phyloP scores from a whole-genome alignment of 2,113 vertebrate genomes.

The Microtus oregoni region DNA sequence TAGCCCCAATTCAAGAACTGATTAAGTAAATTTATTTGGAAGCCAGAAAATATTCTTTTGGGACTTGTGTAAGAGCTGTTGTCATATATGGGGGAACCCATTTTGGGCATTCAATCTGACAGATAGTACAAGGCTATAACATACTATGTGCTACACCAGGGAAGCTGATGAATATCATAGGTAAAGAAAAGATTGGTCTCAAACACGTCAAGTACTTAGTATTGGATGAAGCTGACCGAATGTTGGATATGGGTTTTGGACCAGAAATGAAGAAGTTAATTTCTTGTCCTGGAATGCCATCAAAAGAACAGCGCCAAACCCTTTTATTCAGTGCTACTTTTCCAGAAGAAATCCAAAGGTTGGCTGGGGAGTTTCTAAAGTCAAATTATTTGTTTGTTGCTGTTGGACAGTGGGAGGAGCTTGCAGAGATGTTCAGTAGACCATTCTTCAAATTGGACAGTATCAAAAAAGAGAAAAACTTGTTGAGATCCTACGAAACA shows the following conservation, averaged over 20 bases:
- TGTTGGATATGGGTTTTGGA: constrained; percentile 99
- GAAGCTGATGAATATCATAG: constrained; percentile 93
- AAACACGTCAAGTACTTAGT: constrained; percentile 92
- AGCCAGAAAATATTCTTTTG: constrained; percentile 94
- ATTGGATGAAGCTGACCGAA: constrained; percentile 96
- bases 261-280: constrained; percentile 92
- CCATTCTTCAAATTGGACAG: constrained; percentile 90
- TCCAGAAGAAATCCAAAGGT: constrained; percentile 94
- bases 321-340: constrained; percentile 94
- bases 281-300: constrained; percentile 91
- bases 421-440: constrained; percentile 95
- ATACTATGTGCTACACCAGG: constrained; percentile 96
- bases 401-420: constrained; percentile 95
- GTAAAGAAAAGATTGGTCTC: constrained; percentile 92
- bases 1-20: constrained; percentile 96
- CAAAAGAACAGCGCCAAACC: constrained; percentile 93
- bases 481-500: constrained; percentile 90
- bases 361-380: constrained; percentile 93
- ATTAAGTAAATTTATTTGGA: constrained; percentile 96
- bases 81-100: constrained; percentile 96
- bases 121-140: constrained; percentile 93
- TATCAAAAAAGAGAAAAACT: constrained; percentile 93
- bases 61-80: constrained; percentile 95
- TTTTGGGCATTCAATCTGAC: constrained; percentile 89
- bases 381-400: constrained; percentile 93